These are phyloP conservation scores for Austrolebias charrua DNA, from an alignment of 2,797 vertebrate species.

Conservation along the genomic window DNA sequence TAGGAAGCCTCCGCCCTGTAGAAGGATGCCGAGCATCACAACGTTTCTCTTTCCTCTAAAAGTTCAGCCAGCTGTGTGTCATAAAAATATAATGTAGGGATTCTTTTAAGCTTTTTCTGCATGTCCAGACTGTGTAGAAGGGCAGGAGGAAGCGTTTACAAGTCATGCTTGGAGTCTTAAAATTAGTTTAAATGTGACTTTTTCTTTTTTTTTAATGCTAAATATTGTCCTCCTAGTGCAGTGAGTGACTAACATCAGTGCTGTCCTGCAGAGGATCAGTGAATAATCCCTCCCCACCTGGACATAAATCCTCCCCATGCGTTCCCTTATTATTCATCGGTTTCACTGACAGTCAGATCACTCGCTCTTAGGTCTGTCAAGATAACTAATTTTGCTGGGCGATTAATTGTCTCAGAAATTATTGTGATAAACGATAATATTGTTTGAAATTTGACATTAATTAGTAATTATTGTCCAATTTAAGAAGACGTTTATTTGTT, in stretches of 20 bases:
- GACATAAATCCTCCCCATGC: slow-evolving; percentile 34
- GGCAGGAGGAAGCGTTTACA: slow-evolving; percentile 21
- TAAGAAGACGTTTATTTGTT: too few species aligned
- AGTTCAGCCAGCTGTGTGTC: not conserved
- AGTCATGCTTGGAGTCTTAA: slow-evolving; percentile 9
- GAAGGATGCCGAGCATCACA: slow-evolving; percentile 3
- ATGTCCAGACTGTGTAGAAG: too few species aligned
- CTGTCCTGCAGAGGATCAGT: slow-evolving; percentile 50
- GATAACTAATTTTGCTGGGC: too few species aligned
- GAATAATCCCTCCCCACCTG: slow-evolving; percentile 60
- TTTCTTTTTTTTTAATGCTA: too few species aligned
- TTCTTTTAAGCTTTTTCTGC: slow-evolving; percentile 20
- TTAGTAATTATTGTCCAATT: too few species aligned
- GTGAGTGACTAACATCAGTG: slow-evolving; percentile 32
- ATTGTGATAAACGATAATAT: too few species aligned
- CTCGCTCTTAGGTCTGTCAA: not conserved
- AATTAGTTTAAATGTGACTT: slow-evolving; percentile 13
- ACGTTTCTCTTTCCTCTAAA: slow-evolving; percentile 1
- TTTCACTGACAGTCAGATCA: slow-evolving; percentile 8
- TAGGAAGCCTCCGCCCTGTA: slow-evolving; percentile 30
- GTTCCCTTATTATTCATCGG: not conserved
- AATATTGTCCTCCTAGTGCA: not conserved
- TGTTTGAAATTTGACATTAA: too few species aligned
- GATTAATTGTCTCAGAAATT: too few species aligned
- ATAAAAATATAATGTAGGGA: not conserved